These are phyloP conservation scores for Sardina pilchardus DNA, from an alignment of 2,113 vertebrate genomes.

Conservation along the genomic window DNA sequence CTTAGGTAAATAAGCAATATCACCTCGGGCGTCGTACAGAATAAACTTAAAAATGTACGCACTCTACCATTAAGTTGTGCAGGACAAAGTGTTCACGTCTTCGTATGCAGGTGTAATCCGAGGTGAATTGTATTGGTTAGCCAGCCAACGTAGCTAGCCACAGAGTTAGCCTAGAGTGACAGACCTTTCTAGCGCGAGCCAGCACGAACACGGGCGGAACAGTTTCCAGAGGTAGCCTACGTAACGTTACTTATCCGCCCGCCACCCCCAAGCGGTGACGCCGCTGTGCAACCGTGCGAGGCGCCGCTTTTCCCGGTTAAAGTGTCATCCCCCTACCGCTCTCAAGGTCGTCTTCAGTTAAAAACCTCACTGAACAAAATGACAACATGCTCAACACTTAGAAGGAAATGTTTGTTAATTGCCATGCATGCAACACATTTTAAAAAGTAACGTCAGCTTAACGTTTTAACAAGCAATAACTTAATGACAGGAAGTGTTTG, in stretches of 20 bases:
- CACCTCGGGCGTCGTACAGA: not conserved
- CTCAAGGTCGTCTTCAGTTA: constrained; percentile 46
- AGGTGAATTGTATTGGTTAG: not conserved
- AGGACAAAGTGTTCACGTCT: not conserved
- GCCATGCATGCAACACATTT: not conserved
- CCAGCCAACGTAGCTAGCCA: not conserved
- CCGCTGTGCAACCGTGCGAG: constrained; percentile 37
- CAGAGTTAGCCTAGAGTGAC: not conserved
- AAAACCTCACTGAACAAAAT: not conserved
- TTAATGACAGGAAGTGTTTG: not conserved
- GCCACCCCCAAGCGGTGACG: constrained; percentile 32
- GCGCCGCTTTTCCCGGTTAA: constrained; percentile 41
- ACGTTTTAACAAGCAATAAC: not conserved
- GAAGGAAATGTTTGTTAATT: not conserved
- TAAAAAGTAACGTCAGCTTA: not conserved
- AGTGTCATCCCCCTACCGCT: constrained; percentile 37
- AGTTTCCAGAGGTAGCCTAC: not conserved
- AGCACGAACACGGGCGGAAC: not conserved
- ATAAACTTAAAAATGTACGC: not conserved
- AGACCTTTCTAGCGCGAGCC: not conserved
- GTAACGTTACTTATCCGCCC: constrained; percentile 10
- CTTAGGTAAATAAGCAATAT: not conserved
- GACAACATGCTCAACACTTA: not conserved
- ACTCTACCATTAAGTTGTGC: not conserved
- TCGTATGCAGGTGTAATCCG: not conserved